Base-by-base conservation (phyloP, 2,797 vertebrate species). In the Synaphobranchus kaupii region DNA sequence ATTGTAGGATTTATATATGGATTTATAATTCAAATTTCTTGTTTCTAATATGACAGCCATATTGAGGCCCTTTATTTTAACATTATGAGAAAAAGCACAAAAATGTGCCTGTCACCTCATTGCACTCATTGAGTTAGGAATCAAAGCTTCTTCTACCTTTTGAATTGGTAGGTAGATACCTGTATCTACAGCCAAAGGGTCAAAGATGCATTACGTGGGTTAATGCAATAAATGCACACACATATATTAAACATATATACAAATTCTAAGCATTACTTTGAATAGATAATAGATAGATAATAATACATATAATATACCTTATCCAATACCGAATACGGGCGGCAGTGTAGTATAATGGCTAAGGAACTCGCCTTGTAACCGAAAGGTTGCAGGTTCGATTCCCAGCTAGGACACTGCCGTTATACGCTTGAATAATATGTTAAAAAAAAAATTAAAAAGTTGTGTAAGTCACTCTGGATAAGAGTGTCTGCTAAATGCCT, bases 171-270 rank as follows among this genome's bases (percentile, higher is more conserved):
- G 13, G 28, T 73, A 15, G 68, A 34, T 31, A 13, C 68, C 60
- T 66, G 60, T 7, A 6, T 22, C 68, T 73, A 73, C 31, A 73
- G 28, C 28, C 68, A 73, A 73, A 39, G 6, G 31, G 31, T 34
- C 68, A 39, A 73, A 73, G 12, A 68, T 34, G 10, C 68, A 31
- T 25, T n/a, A n/a, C 22, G 3, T 0, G 20, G 31, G 20, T 71
- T 63, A 58, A 84, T 20, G 13, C 39, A 66, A n/a, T 47, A 82
- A 86, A 39, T 20, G 63, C 73, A 50, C 63, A 86, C 78, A 48
- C n/a, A 48, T 3, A 85, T 13, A 73, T 5, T 39, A 58, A 73
- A 73, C 31, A 28, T 84, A 84, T 22, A 47, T 4, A 66, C 8
- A 13, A 15, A 47, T 44, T 44, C 7, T 44, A 44, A 78, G 84